These are phyloP conservation scores for Hemicrepidius hirtus DNA, from an alignment of 2,888 invertebrate species.

Conservation along the genomic window DNA sequence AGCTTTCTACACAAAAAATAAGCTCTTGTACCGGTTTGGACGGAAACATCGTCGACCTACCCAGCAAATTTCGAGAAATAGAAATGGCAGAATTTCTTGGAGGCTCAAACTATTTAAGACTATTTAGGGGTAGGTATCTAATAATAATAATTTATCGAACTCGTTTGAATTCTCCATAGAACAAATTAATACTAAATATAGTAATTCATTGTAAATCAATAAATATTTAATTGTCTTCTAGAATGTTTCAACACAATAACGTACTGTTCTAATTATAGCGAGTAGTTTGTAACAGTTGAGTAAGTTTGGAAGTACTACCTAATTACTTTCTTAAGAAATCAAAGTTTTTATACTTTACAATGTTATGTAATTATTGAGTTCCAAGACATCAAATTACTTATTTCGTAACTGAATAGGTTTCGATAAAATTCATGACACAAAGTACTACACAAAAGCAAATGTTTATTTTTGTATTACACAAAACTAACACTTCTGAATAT, in stretches of 20 bases:
- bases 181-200: too few relatives aligned
- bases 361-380: slow-evolving; percentile 16
- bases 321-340: not conserved
- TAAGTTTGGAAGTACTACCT: not conserved
- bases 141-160: too few relatives aligned
- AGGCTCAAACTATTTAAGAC: too few relatives aligned
- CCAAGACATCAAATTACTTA: slow-evolving; percentile 48
- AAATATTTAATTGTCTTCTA: too few relatives aligned
- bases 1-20: too few relatives aligned
- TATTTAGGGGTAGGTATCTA: too few relatives aligned
- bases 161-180: too few relatives aligned
- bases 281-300: too few relatives aligned
- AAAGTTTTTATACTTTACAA: not conserved
- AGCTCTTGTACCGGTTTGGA: too few relatives aligned
- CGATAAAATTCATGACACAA: slow-evolving; percentile 53
- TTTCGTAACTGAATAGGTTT: slow-evolving; percentile 51
- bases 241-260: not conserved
- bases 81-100: too few relatives aligned
- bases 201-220: not conserved
- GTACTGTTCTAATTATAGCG: not conserved
- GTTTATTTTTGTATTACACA: slow-evolving; percentile 70
- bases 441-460: slow-evolving; percentile 59
- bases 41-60: too few relatives aligned
- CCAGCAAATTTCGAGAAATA: too few relatives aligned
- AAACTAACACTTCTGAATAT: slow-evolving; percentile 66